Conservation (phyloP, 2,113 vertebrate species). For the Oncorhynchus mykiss region DNA sequence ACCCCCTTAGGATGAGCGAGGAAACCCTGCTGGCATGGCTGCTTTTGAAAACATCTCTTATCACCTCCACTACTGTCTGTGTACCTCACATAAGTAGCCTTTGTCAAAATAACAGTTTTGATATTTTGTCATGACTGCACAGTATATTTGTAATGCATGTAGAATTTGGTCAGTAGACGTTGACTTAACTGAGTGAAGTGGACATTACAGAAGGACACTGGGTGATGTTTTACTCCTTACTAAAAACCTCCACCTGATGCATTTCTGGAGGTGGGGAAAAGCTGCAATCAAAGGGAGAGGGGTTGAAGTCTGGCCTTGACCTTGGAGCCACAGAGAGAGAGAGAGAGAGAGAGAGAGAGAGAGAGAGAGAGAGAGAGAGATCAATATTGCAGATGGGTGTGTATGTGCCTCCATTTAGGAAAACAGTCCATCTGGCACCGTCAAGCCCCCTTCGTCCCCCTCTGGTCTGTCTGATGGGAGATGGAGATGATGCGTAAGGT, state of each 20-base stretch:
- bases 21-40: slow-evolving; percentile 51
- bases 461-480: slow-evolving; percentile 25
- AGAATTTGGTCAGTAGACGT: not conserved
- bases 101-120: too few species aligned
- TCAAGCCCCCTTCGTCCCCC: not conserved
- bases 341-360: too few species aligned
- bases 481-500: not conserved
- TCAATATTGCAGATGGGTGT: slow-evolving; percentile 31
- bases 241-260: slow-evolving; percentile 36
- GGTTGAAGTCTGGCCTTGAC: slow-evolving; percentile 42
- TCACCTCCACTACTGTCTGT: not conserved
- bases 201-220: too few species aligned
- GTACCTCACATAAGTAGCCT: not conserved
- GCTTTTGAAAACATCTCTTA: slow-evolving; percentile 29
- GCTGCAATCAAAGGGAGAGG: slow-evolving; percentile 46
- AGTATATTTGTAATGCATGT: not conserved
- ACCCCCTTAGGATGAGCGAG: slow-evolving; percentile 39
- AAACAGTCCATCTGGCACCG: slow-evolving; percentile 16
- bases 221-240: slow-evolving; percentile 15
- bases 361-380: too few species aligned
- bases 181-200: not conserved
- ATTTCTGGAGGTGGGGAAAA: slow-evolving; percentile 40
- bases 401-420: slow-evolving; percentile 36
- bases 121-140: not conserved
- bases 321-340: slow-evolving; percentile 25